phyloP scores from a whole-genome alignment of 2,888 invertebrate species.

The Uloborus plumipes region DNA sequence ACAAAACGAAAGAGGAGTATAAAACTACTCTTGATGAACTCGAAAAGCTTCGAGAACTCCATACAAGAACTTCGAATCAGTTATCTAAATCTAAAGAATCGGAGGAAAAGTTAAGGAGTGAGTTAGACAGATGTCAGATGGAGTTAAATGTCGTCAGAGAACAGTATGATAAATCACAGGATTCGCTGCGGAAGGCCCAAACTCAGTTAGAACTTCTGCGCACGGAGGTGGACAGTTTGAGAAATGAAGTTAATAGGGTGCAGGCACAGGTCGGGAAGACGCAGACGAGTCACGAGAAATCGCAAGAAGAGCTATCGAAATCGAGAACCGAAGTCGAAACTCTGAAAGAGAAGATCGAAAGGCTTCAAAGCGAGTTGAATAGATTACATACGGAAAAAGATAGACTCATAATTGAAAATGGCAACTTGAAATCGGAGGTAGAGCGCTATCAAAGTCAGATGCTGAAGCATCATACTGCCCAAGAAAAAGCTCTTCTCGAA shows the following conservation, averaged over 20 bases:
- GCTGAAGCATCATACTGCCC: constrained; percentile 79
- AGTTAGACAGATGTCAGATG: constrained; percentile 81
- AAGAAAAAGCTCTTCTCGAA: constrained; percentile 69
- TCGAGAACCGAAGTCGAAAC: constrained; percentile 91
- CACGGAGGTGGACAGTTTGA: constrained; percentile 69
- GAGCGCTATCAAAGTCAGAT: constrained; percentile 81
- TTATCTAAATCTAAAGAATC: constrained; percentile 87
- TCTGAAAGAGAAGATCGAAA: constrained; percentile 90
- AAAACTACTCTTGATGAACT: constrained; percentile 89
- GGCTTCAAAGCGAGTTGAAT: constrained; percentile 75
- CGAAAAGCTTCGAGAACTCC: constrained; percentile 87
- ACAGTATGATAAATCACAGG: constrained; percentile 88
- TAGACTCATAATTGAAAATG: constrained; percentile 79
- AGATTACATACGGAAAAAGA: constrained; percentile 82
- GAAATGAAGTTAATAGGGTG: constrained; percentile 84
- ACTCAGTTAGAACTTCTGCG: constrained; percentile 69
- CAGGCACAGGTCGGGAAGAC: constrained; percentile 89
- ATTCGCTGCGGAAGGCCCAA: constrained; percentile 81
- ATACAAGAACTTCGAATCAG: constrained; percentile 89
- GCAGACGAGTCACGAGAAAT: constrained; percentile 86
- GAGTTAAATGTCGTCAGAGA: constrained; percentile 91
- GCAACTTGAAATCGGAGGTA: constrained; percentile 84
- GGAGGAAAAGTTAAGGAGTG: constrained; percentile 91
- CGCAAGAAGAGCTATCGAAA: constrained; percentile 89
- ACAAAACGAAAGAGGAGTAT: constrained; percentile 86